Evolutionary conservation across 1,140 invertebrate species (phyloP).

Genomic region (Rhagoletis zephyria): DNA sequence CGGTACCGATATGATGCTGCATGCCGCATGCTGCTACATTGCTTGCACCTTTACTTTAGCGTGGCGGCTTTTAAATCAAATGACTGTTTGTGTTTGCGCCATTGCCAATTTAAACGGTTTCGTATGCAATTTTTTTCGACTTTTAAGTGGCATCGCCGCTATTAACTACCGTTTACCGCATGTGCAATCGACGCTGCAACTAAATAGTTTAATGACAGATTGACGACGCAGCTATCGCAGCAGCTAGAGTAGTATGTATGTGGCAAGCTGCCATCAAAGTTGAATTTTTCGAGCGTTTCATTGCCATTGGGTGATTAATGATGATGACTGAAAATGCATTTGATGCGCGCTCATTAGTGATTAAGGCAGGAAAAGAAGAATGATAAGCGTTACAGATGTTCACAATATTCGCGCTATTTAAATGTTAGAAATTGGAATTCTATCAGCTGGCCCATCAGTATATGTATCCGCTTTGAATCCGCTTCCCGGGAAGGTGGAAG

Average conservation of each 20-base stretch:
- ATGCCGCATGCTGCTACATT: background rate
- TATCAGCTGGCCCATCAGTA: too few relatives aligned
- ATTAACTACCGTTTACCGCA: background rate
- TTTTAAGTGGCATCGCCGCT: constrained; percentile 24
- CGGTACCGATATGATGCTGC: background rate
- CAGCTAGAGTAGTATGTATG: constrained; percentile 6
- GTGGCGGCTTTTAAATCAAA: background rate
- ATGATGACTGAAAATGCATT: constrained; percentile 1
- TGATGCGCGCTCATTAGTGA: background rate
- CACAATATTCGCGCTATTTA: too few relatives aligned
- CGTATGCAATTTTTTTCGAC: constrained; percentile 30
- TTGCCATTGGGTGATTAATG: constrained; percentile 5
- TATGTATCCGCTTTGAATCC: too few relatives aligned
- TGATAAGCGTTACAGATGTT: background rate
- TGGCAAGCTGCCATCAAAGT: background rate
- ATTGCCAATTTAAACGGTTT: constrained; percentile 23
- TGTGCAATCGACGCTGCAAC: background rate
- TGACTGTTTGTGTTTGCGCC: background rate
- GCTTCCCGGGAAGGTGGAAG: too few relatives aligned
- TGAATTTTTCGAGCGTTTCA: constrained; percentile 19
- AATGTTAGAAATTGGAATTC: too few relatives aligned
- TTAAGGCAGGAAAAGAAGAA: background rate
- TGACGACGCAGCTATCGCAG: background rate
- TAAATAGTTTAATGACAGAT: constrained; percentile 52
- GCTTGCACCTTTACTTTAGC: too few relatives aligned